A percentile compares a stretch with the other conserved stretches of the same genome.
phyloP scores from a whole-genome alignment of 2,888 invertebrate genomes.

The Phaedon cochleariae region DNA sequence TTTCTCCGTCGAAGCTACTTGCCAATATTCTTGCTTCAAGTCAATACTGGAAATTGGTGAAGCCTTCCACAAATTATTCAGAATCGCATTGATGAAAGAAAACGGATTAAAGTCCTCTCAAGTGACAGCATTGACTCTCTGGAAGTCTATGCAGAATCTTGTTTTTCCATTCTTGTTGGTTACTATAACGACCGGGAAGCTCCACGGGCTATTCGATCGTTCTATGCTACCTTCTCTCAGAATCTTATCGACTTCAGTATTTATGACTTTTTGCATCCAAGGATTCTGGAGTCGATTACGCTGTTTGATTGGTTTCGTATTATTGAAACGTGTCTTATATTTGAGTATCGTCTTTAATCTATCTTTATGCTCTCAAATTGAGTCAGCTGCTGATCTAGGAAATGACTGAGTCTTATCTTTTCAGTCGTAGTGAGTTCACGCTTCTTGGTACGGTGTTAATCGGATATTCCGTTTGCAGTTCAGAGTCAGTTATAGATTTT shows the following conservation, averaged over 20 bases:
- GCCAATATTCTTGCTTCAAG: too few species aligned
- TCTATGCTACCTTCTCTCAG: slow-evolving; percentile 25
- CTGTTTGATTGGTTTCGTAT: slow-evolving; percentile 22
- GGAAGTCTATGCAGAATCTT: slow-evolving; percentile 36
- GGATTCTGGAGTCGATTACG: slow-evolving; percentile 20
- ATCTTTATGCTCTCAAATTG: not conserved
- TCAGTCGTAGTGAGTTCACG: not conserved
- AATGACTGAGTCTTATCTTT: not conserved
- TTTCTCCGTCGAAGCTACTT: slow-evolving; percentile 12
- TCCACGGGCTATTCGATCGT: slow-evolving; percentile 34
- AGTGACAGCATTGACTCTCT: slow-evolving; percentile 26
- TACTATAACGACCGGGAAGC: slow-evolving; percentile 28
- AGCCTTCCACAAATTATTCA: slow-evolving; percentile 43
- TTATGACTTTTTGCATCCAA: slow-evolving; percentile 20
- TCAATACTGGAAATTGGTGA: slow-evolving; percentile 41
- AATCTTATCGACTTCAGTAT: slow-evolving; percentile 27
- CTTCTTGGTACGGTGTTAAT: too few species aligned
- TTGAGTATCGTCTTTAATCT: slow-evolving; percentile 8
- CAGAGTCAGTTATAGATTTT: not conserved
- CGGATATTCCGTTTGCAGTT: not conserved
- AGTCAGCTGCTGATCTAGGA: not conserved
- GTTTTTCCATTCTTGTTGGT: slow-evolving; percentile 30
- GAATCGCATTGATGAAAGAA: slow-evolving; percentile 42
- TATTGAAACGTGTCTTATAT: slow-evolving; percentile 11
- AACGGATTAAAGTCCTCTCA: slow-evolving; percentile 42